Base-by-base conservation (phyloP, 2,888 invertebrate genomes). In the Odiellus spinosus region DNA sequence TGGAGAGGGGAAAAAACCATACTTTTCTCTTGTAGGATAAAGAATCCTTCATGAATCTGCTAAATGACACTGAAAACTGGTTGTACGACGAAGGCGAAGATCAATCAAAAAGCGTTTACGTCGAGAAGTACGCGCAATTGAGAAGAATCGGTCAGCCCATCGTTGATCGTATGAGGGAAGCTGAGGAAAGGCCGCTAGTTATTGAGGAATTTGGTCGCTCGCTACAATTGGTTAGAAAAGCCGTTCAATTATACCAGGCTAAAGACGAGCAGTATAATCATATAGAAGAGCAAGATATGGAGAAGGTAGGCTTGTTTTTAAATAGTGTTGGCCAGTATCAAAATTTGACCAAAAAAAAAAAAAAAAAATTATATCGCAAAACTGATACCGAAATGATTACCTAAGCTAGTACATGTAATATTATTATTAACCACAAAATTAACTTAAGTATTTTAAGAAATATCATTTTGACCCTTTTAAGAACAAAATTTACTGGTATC, bases 31-130 rank as follows among this genome's bases (percentile, higher is more conserved):
- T 44, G n/a, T 26, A 61, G 59, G 63, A 61, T 4, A 59, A 60
- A 35, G 59, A 59, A 1, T 49, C 52, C 3, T 60, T 73, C 50
- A 60, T 59, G 14, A 53, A 57, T 6, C 73, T 77, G 55, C 72
- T 98, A 33, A 84, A 83, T 60, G 76, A 80, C 17, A 81, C 90
- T 58, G 96, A 96, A 67, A 80, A 83, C 63, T 98, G 98, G 98
- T 71, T 98, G 15, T 99, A 98, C 61, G 95, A 93, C 60, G 84
- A 84, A 49, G 98, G 98, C 3, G 93, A 93, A 65, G 86, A 95
- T 61, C 86, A 91, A 64, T 79, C 80, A 56, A 77, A 80, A 61
- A 76, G 79, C 59, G 72, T 78, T 33, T 78, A 79, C 59, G 61
- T 70, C 15, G 71, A 75, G 40, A 69, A 69, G 56, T 63, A 76